Evolutionary conservation across 2,888 invertebrate genomes (phyloP), one percentile per base, ranked within the genome.

Genomic region (Andrena haemorrhoa): DNA sequence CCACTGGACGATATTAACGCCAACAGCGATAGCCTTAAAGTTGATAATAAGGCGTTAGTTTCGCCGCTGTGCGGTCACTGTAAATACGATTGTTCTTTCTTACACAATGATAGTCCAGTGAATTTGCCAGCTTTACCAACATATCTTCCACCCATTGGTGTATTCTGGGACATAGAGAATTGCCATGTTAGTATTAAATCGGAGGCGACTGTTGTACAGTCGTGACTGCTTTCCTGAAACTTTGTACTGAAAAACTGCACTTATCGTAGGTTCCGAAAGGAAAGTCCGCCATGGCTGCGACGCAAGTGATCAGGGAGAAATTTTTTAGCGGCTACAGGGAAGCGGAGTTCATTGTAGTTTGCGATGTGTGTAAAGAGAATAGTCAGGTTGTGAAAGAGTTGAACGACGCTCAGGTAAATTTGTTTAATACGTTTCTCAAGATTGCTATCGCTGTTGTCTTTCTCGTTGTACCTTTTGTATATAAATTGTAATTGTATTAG

Each of bases 81-180:
- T 69, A 89, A 87, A 71, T 88, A 90, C 68, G 90, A 93, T 64
- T 90, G 88, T 78, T 81, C 89, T 6, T 89, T 87, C 74, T 76
- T 90, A 61, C 88, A 91, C 75, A 90, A 91, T 74, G 89, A 91
- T 49, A 91, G 89, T 79, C 85, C 91, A 76, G 70, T 86, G 78
- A 88, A 89, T 84, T 69, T 86, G 65, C 29, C 92, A 87, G 81
- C 88, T 87, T 68, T 87, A 58, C 90, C 91, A 6, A 92, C 89
- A 65, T 93, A 93, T 87, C 89, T 96, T 76, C 96, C 96, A 41
- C 97, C 97, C 1, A 96, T 98, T 90, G 98, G 98, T 66, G 97
- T 98, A 86, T 98, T 98, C 94, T 98, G 98, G 98, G 98, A 98
- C 93, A 98, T 98, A 91, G 98, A 98, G 94, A 98, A 98, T 94